These are phyloP conservation scores for Amiota minor DNA, from an alignment of 2,888 invertebrate species.

Conservation along the genomic window DNA sequence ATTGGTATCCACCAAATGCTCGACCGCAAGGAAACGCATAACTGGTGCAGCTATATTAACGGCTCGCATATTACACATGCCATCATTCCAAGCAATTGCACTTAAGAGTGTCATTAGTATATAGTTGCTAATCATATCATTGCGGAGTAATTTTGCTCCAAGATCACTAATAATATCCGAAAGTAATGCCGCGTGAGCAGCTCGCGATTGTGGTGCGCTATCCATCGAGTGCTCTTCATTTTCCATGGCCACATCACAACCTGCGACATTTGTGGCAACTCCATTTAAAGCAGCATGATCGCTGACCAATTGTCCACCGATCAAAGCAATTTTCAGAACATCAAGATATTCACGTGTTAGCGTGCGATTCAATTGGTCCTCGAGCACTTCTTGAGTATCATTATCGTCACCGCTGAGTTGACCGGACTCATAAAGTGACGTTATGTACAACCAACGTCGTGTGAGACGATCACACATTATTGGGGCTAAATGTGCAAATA, in stretches of 20 bases:
- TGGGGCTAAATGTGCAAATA: constrained; percentile 85
- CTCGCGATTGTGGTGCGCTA: constrained; percentile 76
- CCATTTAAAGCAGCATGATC: constrained; percentile 53
- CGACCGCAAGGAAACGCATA: constrained; percentile 79
- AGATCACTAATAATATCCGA: constrained; percentile 88
- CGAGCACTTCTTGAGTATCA: constrained; percentile 82
- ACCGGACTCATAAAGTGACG: constrained; percentile 83
- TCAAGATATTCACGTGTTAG: constrained; percentile 92
- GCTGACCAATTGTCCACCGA: constrained; percentile 78
- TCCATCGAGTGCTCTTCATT: constrained; percentile 82
- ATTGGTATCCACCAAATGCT: constrained; percentile 78
- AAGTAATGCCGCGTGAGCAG: constrained; percentile 74
- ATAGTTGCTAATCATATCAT: constrained; percentile 79
- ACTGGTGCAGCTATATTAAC: constrained; percentile 83
- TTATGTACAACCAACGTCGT: constrained; percentile 86
- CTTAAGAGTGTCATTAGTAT: constrained; percentile 78
- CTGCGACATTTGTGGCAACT: constrained; percentile 37
- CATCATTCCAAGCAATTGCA: constrained; percentile 90
- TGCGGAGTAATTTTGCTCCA: constrained; percentile 82
- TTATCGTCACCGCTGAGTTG: constrained; percentile 83
- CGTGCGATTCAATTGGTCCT: constrained; percentile 88
- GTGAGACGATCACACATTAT: constrained; percentile 82
- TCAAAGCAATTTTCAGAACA: constrained; percentile 83
- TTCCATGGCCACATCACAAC: constrained; percentile 76
- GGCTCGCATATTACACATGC: constrained; percentile 86